phyloP scores from a whole-genome alignment of 2,113 vertebrate species.

The Picathartes gymnocephalus region DNA sequence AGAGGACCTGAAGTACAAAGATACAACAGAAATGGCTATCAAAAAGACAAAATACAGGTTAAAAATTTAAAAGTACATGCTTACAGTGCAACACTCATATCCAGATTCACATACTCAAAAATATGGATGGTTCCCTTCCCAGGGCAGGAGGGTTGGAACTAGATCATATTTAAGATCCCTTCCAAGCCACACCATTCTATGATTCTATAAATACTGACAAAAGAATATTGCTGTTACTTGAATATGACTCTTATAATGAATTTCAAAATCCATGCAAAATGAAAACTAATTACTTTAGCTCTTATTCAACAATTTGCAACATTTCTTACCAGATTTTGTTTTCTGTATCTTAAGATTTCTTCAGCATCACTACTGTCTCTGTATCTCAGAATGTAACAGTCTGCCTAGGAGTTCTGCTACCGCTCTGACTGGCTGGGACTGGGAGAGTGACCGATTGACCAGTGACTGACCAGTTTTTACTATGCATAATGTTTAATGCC shows the following conservation, averaged over 20 bases:
- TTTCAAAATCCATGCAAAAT: not conserved
- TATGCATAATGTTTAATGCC: not conserved
- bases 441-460: fast-evolving
- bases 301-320: not conserved
- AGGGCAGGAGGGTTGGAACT: not conserved
- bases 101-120: not conserved
- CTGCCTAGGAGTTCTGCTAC: not conserved
- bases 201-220: not conserved
- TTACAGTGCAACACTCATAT: not conserved
- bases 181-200: not conserved
- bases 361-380: not conserved
- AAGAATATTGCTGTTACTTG: not conserved
- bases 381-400: not conserved
- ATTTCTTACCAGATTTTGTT: not conserved
- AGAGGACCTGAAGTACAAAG: constrained; percentile 82
- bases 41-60: not conserved
- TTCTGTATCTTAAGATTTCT: not conserved
- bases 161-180: not conserved
- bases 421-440: not conserved
- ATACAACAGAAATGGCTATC: not conserved
- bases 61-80: not conserved
- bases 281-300: not conserved
- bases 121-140: not conserved
- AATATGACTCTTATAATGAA: not conserved
- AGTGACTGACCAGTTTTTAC: not conserved